A percentile compares a stretch with the other conserved stretches of the same genome.
phyloP scores from a whole-genome alignment of 2,113 vertebrate species.

The Plotosus lineatus region DNA sequence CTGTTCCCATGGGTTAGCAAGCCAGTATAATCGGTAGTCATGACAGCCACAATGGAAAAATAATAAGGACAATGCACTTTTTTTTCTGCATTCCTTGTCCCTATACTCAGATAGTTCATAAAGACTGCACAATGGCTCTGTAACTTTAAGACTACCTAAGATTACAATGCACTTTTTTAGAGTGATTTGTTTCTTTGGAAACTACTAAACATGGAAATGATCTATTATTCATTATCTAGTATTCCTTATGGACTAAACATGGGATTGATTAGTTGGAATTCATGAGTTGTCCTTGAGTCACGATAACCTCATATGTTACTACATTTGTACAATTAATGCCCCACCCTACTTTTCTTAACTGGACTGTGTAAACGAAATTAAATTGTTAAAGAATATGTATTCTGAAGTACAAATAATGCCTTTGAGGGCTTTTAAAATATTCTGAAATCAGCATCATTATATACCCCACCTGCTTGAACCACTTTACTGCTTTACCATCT shows the following conservation, averaged over 20 bases:
- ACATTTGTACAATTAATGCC: constrained; percentile 6
- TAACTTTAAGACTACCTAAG: constrained; percentile 55
- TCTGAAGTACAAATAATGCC: neutral
- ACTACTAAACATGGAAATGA: constrained; percentile 3
- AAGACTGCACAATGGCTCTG: constrained; percentile 55
- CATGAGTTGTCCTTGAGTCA: constrained; percentile 13
- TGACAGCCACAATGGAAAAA: constrained; percentile 54
- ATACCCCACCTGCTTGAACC: neutral
- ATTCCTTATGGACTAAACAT: constrained; percentile 29
- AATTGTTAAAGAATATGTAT: neutral
- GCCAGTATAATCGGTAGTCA: constrained; percentile 61
- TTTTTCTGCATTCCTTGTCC: constrained; percentile 53
- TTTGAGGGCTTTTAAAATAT: neutral
- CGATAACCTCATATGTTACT: constrained; percentile 17
- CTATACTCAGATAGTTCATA: constrained; percentile 65
- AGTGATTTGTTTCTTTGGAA: constrained; percentile 54
- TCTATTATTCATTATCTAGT: constrained; percentile 25
- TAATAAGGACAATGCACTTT: constrained; percentile 63
- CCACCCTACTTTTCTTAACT: neutral
- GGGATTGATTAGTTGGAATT: constrained; percentile 25
- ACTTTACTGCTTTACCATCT: neutral
- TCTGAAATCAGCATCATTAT: neutral
- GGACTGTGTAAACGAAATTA: neutral
- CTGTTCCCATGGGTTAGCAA: constrained; percentile 64
- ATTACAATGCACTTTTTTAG: constrained; percentile 53